A percentile compares a stretch with the other conserved stretches of the same genome.
These are phyloP conservation scores for Trachymyrmex septentrionalis DNA, from an alignment of 1,140 invertebrate genomes.

Conservation along the genomic window DNA sequence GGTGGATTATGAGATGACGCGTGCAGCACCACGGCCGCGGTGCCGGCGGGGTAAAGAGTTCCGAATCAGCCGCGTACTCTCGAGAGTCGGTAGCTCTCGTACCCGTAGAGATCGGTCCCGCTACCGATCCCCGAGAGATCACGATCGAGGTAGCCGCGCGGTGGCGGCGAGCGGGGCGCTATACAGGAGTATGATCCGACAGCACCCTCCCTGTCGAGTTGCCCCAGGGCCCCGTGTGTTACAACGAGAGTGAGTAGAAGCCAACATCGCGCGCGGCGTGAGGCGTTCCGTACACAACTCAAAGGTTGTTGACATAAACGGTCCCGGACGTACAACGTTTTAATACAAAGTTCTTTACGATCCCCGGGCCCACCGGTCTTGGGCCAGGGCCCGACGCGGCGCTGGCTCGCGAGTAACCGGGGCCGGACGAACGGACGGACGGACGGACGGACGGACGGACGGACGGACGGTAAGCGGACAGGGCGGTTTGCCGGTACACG, in stretches of 20 bases:
- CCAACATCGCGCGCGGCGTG: constrained; percentile 69
- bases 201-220: constrained; percentile 69
- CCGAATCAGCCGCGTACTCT: constrained; percentile 24
- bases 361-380: constrained; percentile 52
- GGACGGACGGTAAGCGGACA: constrained; percentile 60
- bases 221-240: constrained; percentile 69
- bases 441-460: constrained; percentile 13
- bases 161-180: constrained; percentile 27
- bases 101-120: constrained; percentile 56
- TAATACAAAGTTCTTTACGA: constrained; percentile 84
- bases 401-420: constrained; percentile 55
- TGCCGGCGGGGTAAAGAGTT: constrained; percentile 35
- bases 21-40: neutral
- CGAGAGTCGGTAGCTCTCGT: neutral
- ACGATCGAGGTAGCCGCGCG: constrained; percentile 49
- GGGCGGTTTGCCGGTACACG: constrained; percentile 66
- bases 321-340: constrained; percentile 78
- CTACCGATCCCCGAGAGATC: constrained; percentile 59
- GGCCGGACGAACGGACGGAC: constrained; percentile 15
- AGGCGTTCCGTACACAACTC: constrained; percentile 76
- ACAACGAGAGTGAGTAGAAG: constrained; percentile 72
- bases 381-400: constrained; percentile 18
- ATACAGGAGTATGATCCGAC: constrained; percentile 64
- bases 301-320: constrained; percentile 78
- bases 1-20: constrained; percentile 1